Conservation (phyloP, 2,113 vertebrate genomes). For the Hippocampus mohnikei region DNA sequence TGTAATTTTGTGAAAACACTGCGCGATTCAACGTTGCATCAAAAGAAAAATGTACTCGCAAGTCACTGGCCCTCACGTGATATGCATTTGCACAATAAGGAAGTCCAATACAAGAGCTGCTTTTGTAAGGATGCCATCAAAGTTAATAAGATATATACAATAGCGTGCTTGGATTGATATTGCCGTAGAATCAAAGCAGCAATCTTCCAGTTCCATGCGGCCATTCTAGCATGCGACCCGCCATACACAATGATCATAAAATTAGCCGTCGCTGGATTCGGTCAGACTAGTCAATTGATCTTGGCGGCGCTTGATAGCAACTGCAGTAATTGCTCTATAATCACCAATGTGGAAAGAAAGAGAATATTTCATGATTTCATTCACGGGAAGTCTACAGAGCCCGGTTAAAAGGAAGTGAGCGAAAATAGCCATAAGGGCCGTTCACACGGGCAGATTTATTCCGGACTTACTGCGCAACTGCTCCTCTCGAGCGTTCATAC, state of each 20-base stretch:
- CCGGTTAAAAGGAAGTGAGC: conserved; percentile 27
- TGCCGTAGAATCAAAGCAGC: background rate
- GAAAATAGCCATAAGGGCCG: conserved; percentile 28
- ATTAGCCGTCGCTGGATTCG: background rate
- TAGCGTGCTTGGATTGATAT: background rate
- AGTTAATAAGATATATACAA: background rate
- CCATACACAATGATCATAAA: background rate
- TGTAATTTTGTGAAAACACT: conserved; percentile 4
- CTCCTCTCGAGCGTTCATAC: no score
- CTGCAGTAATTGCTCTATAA: background rate
- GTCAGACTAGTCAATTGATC: background rate
- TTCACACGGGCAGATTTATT: no score
- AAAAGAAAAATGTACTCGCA: background rate
- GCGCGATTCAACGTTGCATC: background rate
- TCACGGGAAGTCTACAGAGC: conserved; percentile 14
- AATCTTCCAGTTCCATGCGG: background rate
- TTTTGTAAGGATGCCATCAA: background rate
- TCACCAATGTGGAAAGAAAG: conserved; percentile 23
- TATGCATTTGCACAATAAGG: background rate
- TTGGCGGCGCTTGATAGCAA: background rate
- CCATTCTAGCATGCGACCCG: no score
- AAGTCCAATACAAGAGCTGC: background rate
- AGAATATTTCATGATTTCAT: conserved; percentile 24
- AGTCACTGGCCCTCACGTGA: background rate
- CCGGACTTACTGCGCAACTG: no score